Evolutionary conservation across 2,113 vertebrate genomes (phyloP).

Genomic region (Sinocyclocheilus rhinocerous): DNA sequence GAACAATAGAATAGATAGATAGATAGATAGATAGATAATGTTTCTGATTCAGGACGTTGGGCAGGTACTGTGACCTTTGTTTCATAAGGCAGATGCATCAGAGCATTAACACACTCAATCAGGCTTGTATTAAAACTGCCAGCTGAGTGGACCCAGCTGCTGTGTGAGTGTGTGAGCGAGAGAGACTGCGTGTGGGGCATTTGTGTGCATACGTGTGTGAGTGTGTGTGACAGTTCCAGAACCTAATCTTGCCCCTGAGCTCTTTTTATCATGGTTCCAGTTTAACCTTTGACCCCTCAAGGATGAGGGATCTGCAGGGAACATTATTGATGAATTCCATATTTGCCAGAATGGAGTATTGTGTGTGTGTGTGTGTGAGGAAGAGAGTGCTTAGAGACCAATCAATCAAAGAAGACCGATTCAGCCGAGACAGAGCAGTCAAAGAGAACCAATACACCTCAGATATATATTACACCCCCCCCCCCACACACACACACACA

Average conservation of each 20-base stretch:
- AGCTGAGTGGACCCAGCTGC: constrained; percentile 75
- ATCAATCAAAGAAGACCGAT: constrained; percentile 44
- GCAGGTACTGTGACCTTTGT: constrained; percentile 69
- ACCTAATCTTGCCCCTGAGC: constrained; percentile 60
- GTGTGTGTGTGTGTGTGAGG: not conserved
- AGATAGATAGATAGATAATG: not conserved
- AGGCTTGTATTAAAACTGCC: constrained; percentile 71
- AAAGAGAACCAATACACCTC: constrained; percentile 35
- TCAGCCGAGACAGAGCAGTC: constrained; percentile 39
- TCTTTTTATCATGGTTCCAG: constrained; percentile 79
- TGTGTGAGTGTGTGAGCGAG: constrained; percentile 57
- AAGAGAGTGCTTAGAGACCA: constrained; percentile 40
- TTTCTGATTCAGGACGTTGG: constrained; percentile 66
- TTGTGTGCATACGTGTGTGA: constrained; percentile 25
- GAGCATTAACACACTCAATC: constrained; percentile 59
- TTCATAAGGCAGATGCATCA: constrained; percentile 68
- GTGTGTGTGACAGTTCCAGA: constrained; percentile 34
- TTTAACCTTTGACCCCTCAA: constrained; percentile 80
- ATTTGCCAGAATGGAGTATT: constrained; percentile 70
- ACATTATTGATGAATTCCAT: constrained; percentile 87
- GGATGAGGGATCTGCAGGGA: constrained; percentile 70
- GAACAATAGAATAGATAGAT: not conserved
- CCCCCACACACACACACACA: constrained; percentile 2
- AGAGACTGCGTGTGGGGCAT: constrained; percentile 23
- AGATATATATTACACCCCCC: constrained; percentile 20